These are phyloP conservation scores for Taphrorychus bicolor DNA, from an alignment of 2,888 invertebrate species.

Conservation along the genomic window DNA sequence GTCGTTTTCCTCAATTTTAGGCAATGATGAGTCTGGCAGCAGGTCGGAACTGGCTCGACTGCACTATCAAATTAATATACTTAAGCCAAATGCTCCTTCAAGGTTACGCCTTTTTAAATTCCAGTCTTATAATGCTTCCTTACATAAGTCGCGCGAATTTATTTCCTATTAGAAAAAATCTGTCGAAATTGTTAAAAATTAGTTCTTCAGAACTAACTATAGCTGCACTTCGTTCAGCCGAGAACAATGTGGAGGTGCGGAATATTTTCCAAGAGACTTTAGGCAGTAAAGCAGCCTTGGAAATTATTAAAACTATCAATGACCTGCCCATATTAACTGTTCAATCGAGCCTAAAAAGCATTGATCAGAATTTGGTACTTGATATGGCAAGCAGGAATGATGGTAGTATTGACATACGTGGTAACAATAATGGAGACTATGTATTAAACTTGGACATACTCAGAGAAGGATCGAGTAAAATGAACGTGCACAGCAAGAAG, in stretches of 20 bases:
- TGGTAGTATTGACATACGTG: slow-evolving; percentile 24
- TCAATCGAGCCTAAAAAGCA: slow-evolving; percentile 43
- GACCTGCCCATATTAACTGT: slow-evolving; percentile 54
- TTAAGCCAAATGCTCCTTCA: slow-evolving; percentile 91
- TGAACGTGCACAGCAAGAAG: slow-evolving; percentile 76
- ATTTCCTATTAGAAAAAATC: slow-evolving; percentile 65
- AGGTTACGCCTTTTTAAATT: slow-evolving; percentile 84
- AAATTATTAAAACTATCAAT: slow-evolving; percentile 50
- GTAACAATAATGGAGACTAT: slow-evolving; percentile 43
- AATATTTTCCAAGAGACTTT: slow-evolving; percentile 47
- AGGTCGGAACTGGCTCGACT: slow-evolving; percentile 88
- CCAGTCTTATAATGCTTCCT: slow-evolving; percentile 79
- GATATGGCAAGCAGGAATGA: slow-evolving; percentile 31
- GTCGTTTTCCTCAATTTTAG: slow-evolving; percentile 65
- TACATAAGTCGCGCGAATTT: slow-evolving; percentile 72
- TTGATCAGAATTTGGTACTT: not conserved
- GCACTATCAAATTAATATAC: slow-evolving; percentile 77
- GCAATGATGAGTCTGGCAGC: slow-evolving; percentile 96
- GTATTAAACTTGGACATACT: slow-evolving; percentile 50
- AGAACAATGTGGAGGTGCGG: slow-evolving; percentile 27
- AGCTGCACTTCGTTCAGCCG: slow-evolving; percentile 11
- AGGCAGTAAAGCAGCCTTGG: slow-evolving; percentile 42
- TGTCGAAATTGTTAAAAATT: slow-evolving; percentile 42
- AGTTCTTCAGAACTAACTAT: slow-evolving; percentile 22
- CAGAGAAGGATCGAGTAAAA: slow-evolving; percentile 51